Evolutionary conservation across 2,888 invertebrate genomes (phyloP).

Genomic region (Drosophila kanekoi): DNA sequence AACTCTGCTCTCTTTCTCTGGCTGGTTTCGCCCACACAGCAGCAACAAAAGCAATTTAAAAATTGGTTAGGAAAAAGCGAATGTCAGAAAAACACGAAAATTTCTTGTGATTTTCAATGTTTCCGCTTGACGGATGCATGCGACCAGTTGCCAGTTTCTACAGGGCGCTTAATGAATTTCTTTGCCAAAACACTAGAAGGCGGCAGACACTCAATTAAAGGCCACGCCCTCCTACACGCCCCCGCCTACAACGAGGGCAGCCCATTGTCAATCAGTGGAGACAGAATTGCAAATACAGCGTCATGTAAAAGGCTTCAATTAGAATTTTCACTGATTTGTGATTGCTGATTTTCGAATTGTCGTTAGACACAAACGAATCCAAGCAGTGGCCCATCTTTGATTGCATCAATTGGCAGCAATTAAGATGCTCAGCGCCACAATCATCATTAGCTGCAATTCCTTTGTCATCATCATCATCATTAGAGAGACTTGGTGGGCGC

Average conservation of each 20-base stretch:
- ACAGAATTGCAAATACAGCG: conserved; percentile 28
- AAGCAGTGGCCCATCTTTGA: conserved; percentile 19
- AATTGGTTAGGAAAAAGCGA: conserved; percentile 20
- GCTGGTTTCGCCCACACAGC: conserved; percentile 28
- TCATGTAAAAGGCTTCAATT: conserved; percentile 35
- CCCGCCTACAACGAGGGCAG: neutral
- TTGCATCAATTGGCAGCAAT: conserved; percentile 58
- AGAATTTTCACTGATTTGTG: conserved; percentile 32
- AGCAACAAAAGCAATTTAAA: conserved; percentile 40
- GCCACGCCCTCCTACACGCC: conserved; percentile 27
- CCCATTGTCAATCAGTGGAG: conserved; percentile 54
- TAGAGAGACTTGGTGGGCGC: neutral
- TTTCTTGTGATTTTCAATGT: conserved; percentile 50
- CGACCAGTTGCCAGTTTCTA: conserved; percentile 26
- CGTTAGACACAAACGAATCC: conserved; percentile 8
- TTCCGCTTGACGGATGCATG: conserved; percentile 44
- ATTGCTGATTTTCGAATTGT: conserved; percentile 20
- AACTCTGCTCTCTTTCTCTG: neutral
- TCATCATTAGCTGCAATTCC: conserved; percentile 9
- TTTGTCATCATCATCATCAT: conserved; percentile 1
- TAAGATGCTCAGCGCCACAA: conserved; percentile 39
- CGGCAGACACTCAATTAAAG: conserved; percentile 30
- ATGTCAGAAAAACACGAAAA: conserved; percentile 40
- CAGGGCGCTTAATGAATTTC: conserved; percentile 34
- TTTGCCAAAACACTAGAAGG: conserved; percentile 39